A percentile compares a stretch with the other conserved stretches of the same genome.
Conservation (phyloP, 2,888 invertebrate species). For the Calephelis perditalis region DNA sequence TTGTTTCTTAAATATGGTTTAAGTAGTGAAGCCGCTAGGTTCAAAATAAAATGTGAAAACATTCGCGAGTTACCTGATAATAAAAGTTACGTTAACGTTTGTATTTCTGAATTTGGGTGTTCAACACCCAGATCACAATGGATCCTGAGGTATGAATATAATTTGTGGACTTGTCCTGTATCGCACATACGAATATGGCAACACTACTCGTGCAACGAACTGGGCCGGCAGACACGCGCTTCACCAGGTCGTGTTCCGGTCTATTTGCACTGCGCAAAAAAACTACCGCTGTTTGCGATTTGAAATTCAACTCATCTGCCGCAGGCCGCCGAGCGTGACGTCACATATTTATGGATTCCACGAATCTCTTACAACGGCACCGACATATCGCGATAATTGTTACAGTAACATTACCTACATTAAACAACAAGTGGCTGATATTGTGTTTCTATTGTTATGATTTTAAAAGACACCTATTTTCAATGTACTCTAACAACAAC, state of each 20-base stretch:
- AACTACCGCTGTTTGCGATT: constrained; percentile 25
- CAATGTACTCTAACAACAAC: too few species aligned
- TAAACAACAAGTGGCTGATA: background rate
- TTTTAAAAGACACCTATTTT: background rate
- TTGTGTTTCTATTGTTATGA: background rate
- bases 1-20: too few species aligned
- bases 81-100: too few species aligned
- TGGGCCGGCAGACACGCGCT: constrained; percentile 1
- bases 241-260: constrained; percentile 36
- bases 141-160: too few species aligned
- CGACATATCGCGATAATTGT: constrained; percentile 33
- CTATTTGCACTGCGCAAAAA: constrained; percentile 36
- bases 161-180: too few species aligned
- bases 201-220: constrained; percentile 9
- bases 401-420: constrained; percentile 30
- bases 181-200: background rate
- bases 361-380: constrained; percentile 17
- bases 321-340: constrained; percentile 32
- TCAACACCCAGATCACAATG: too few species aligned
- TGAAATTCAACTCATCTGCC: constrained; percentile 35
- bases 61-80: too few species aligned
- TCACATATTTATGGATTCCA: constrained; percentile 27
- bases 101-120: too few species aligned
- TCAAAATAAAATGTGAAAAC: too few species aligned
- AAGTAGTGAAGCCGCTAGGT: too few species aligned